These are phyloP conservation scores for Corvus moneduloides DNA, from an alignment of 2,113 vertebrate genomes.

Conservation along the genomic window DNA sequence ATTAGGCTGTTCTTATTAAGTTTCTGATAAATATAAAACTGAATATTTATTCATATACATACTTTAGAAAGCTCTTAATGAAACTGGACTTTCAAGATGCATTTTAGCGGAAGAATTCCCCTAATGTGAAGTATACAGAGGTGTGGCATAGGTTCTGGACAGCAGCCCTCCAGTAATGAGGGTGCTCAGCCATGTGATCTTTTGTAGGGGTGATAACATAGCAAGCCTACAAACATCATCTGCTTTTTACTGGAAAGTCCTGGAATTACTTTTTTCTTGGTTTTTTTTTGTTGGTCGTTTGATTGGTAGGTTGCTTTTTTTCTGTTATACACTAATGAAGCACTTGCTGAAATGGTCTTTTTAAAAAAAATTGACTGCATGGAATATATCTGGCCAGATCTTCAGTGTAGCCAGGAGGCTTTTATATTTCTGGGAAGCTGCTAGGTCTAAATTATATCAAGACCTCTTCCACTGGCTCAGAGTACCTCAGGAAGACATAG, in stretches of 20 bases:
- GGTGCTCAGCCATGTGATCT: neutral
- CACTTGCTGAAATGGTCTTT: neutral
- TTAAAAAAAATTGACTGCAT: neutral
- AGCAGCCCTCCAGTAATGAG: neutral
- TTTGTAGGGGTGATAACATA: neutral
- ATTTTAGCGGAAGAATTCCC: neutral
- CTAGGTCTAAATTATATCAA: neutral
- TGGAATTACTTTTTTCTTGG: neutral
- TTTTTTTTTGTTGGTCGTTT: accelerated
- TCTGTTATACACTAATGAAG: neutral
- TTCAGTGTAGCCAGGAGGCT: neutral
- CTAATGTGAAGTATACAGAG: neutral
- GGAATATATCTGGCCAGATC: neutral
- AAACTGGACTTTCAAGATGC: neutral
- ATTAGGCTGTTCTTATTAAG: neutral
- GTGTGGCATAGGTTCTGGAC: neutral
- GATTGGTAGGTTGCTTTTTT: neutral
- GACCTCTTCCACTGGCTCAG: neutral
- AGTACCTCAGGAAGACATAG: neutral
- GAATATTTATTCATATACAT: neutral
- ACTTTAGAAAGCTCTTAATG: neutral
- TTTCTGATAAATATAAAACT: neutral
- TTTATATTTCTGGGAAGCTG: neutral
- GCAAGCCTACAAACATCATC: neutral
- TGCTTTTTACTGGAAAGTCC: neutral